Evolutionary conservation across 2,888 invertebrate species (phyloP), one percentile per base, ranked within the genome.

Genomic region (Dynastes maya): DNA sequence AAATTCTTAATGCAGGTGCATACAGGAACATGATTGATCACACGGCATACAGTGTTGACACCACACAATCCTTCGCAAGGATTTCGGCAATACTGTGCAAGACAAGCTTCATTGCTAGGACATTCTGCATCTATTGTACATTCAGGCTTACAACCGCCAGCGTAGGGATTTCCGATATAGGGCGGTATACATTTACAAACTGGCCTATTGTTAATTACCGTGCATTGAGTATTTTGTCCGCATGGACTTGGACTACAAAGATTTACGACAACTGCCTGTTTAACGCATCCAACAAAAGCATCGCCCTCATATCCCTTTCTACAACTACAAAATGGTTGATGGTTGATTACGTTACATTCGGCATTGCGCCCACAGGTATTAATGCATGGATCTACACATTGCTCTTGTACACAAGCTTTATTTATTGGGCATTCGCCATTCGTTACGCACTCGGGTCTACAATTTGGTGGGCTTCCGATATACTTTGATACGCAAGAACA

Each of bases 31-130:
- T 97, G 97, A 85, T 95, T 95, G 2, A 93, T 92, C 0, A 96
- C 96, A 49, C 91, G 90, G 86, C 97, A 97, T 87, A 95, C 94
- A 8, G 97, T 95, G 84, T 96, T 95, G 0, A 92, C 87, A 3
- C 96, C 97, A 85, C 97, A 97, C 74, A 95, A 91, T 77, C 96
- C 96, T 80, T 93, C 93, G 85, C 96, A 97, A 5, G 96, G 96
- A 89, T 96, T 94, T 83, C 96, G 91, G 83, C 97, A 97, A 86
- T 96, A 95, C 84, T 95, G 95, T 78, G 95, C 94, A 65, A 96
- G 90, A 86, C 96, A 97, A 53, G 96, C 93, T 80, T 95, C 89
- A 84, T 94, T 91, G 82, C 92, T 93, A 5, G 94, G 91, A 86
- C 97, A 97, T 85, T 96, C 96, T 0, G 95, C 92, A 87, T 94